Base-by-base conservation (phyloP, 1,140 invertebrate genomes). In the Plutomurus gul region DNA sequence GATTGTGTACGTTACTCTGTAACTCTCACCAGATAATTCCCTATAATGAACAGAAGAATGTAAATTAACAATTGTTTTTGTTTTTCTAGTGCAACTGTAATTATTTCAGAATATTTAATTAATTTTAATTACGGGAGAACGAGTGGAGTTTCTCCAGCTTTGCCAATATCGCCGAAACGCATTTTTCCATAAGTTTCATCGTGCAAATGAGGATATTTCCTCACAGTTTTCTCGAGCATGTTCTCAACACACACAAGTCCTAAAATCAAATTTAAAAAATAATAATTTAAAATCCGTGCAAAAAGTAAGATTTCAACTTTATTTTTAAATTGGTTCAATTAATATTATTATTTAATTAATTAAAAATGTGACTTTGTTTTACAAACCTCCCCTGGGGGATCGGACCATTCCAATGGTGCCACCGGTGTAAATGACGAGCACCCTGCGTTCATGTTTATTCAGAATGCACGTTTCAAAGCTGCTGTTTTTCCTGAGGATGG, bases 371-470 rank as follows among this genome's bases (percentile, higher is more conserved):
- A 25, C 1, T 76, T 25, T 16, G 47, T 85, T 88, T n/a, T n/a
- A n/a, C 49, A 27, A 88, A 93, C 93, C 91, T 87, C 92, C 91
- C 33, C 90, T 86, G 7, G 90, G 87, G 85, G 93, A 93, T 78
- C 91, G 89, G 81, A 93, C 88, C 94, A 96, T 96, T 22, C 94
- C 95, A 81, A 96, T 96, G 1, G 95, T 96, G 13, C 95, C 95
- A 6, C 95, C 95, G 0, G 94, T 95, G 81, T 95, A 96, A 2
- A 96, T 87, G 20, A 96, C 93, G 13, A 95, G 87, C 4, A 96
- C 92, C 78, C 87, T 87, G 16, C 88, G 87, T 81, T 91, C 90
- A 78, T 83, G 82, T 47, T 80, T 83, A 2, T 83, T 74, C 18
- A 83, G 72, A 46, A 72, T 75, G 49, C 77, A 78, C 0, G 37